Base-by-base conservation (phyloP, 2,797 vertebrate species). In the Distichodus sexfasciatus region DNA sequence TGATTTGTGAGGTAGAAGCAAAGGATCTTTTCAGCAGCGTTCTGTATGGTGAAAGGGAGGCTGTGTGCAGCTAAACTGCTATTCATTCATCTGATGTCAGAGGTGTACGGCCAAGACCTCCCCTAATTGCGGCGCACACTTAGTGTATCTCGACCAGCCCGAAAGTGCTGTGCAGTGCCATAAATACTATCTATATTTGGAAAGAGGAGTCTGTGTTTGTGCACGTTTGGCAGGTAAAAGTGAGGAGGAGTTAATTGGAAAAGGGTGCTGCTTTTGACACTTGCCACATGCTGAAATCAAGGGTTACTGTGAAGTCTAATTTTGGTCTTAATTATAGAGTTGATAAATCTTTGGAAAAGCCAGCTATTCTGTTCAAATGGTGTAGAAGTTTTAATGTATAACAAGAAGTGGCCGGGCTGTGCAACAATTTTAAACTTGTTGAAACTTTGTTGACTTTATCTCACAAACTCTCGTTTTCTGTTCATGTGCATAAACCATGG, bases 1-100 rank as follows among this genome's bases (percentile, higher is more conserved):
- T 10, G 1, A 60, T 21, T 55, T 8, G 31, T 33, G 2, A 51
- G 60, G 41, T 21, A 54, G 71, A 58, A 23, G 23, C 26, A 46
- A 84, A 85, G 80, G 80, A 71, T 82, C 80, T 82, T 82, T 86
- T 86, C 76, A 86, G 64, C 76, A 41, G 38, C 64, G 10, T 71
- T 79, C 87, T 90, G 85, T 85, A 84, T 85, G 72, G 84, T 90
- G 87, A 91, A 91, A 87, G 90, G 79, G 71, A 74, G 71, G 76
- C 81, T 81, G 85, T 91, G 86, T 82, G 12, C 12, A 3, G 5
- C 50, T 72, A 78, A 78, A 84, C 86, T 81, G 83, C 81, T 71
- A 69, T 82, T 85, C 83, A 87, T 88, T 88, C 85, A 85, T 86
- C 77, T 84, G 57, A 78, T 83, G 81, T 85, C 77, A 79, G 75